Conservation (phyloP, 1,140 invertebrate genomes). For the Gonioctena quinquepunctata region DNA sequence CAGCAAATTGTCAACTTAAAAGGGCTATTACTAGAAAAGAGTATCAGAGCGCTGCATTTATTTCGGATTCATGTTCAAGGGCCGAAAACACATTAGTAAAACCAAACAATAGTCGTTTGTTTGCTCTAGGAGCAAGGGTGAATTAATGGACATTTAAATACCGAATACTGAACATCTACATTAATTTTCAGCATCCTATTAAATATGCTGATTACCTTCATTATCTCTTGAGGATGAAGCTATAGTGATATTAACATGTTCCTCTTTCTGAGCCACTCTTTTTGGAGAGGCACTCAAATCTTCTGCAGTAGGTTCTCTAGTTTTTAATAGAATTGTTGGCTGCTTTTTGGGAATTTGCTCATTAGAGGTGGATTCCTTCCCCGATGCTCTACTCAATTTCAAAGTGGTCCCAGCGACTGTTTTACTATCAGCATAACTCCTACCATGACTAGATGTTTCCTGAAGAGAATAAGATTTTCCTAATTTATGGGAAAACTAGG, state of each 20-base stretch:
- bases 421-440: slow-evolving; percentile 27
- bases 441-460: slow-evolving; percentile 22
- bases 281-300: slow-evolving; percentile 42
- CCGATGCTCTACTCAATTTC: slow-evolving; percentile 33
- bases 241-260: slow-evolving; percentile 16
- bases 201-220: slow-evolving; percentile 29
- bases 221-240: slow-evolving; percentile 17
- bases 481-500: too few relatives aligned
- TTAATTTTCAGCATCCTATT: too few relatives aligned
- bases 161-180: too few relatives aligned
- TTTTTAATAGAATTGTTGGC: slow-evolving; percentile 52
- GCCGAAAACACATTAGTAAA: too few relatives aligned
- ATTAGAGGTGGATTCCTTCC: slow-evolving; percentile 4
- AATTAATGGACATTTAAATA: too few relatives aligned
- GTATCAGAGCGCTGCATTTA: too few relatives aligned
- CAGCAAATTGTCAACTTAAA: too few relatives aligned
- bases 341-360: slow-evolving; percentile 44
- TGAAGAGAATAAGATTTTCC: neutral
- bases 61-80: too few relatives aligned
- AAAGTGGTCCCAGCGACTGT: slow-evolving; percentile 2
- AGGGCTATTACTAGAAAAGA: too few relatives aligned
- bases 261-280: slow-evolving; percentile 33
- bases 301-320: slow-evolving; percentile 42
- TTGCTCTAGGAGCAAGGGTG: too few relatives aligned
- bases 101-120: too few relatives aligned